A percentile compares a stretch with the other conserved stretches of the same genome.
These are phyloP conservation scores for Capromys pilorides DNA, from an alignment of 2,797 vertebrate species.

Conservation along the genomic window DNA sequence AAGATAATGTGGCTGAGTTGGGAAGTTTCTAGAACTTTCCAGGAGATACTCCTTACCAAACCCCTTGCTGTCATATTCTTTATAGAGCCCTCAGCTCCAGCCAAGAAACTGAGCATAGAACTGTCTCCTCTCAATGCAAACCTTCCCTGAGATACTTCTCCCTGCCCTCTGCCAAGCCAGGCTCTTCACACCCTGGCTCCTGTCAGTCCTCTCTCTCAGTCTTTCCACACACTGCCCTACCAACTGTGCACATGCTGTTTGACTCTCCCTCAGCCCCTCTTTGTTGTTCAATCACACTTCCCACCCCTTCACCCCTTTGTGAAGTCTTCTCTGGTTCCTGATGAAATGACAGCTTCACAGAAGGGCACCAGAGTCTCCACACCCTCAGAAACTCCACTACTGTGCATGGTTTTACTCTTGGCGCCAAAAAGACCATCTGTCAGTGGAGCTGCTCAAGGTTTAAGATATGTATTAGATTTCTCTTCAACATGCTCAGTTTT, in stretches of 20 bases:
- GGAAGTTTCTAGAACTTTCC: background rate
- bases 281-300: background rate
- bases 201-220: background rate
- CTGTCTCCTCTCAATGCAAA: constrained; percentile 6
- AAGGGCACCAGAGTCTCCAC: background rate
- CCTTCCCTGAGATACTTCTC: background rate
- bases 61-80: background rate
- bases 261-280: background rate
- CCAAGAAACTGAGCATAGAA: background rate
- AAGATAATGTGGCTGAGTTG: background rate
- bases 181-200: background rate
- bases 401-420: background rate
- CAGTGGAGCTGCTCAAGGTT: background rate
- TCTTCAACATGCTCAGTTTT: constrained; percentile 61
- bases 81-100: background rate
- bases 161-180: background rate
- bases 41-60: background rate
- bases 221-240: rapidly evolving
- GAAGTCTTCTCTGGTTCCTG: background rate
- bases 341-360: constrained; percentile 7
- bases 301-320: background rate
- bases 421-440: constrained; percentile 14
- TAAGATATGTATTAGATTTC: background rate
- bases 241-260: background rate
- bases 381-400: background rate